Evolutionary conservation across 2,797 vertebrate species (phyloP), one percentile per base, ranked within the genome.

Genomic region (Myiotriccus ornatus): DNA sequence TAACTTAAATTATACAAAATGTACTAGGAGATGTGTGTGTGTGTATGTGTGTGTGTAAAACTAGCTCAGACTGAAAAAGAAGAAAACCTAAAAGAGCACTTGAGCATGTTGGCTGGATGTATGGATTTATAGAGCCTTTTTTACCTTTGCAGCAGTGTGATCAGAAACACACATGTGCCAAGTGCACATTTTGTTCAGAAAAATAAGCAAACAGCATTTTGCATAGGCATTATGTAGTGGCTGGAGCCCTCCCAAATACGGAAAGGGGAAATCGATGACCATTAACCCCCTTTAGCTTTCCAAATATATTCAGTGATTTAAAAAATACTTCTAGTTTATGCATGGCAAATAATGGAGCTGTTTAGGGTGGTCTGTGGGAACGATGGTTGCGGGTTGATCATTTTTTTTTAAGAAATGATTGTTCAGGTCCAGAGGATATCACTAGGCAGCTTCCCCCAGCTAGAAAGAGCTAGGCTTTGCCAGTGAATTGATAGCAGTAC

Each of bases 1-100:
- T 94, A 96, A 94, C 73, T 76, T 92, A 87, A 96, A 93, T 96
- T 95, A 94, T 95, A 95, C 84, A 96, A 95, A 96, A 90, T 84
- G 28, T 89, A 52, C 37, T 68, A 62, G 83, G 71, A 92, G 82
- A 23, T 75, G 9, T 43, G 46, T 87, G 47, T 59, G 8, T 21
- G 3, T 56, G 4, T 28, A 6, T 27, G 28, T 43, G 15, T 20
- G 3, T 9, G 6, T 18, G 5, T 14, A 82, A 84, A 89, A 86
- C 59, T 47, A 84, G 71, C 19, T 73, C 35, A 76, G 68, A 83
- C 39, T 70, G 44, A 87, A 92, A 95, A 75, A 76, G 32, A 88
- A 84, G 28, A 30, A 83, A 87, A 75, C 20, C 28, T 86, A 27
- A 91, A 90, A 86, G 84, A 59, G 0, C 14, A 22, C 27, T 87